Evolutionary conservation across 2,888 invertebrate species (phyloP).

Genomic region (Acanthoscelides obtectus): DNA sequence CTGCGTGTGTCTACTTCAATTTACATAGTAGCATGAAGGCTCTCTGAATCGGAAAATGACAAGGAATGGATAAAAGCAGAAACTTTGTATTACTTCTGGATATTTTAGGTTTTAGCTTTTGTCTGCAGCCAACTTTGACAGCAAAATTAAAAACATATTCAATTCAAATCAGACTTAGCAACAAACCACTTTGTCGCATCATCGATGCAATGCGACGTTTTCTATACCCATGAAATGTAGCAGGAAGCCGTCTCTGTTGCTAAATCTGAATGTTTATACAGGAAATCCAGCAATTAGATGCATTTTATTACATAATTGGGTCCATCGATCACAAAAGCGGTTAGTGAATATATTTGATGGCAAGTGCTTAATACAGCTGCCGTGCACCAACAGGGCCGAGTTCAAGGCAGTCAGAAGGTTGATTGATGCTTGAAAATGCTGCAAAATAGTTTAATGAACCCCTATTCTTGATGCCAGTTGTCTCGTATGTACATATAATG

Average conservation of each 20-base stretch:
- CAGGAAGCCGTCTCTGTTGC: background rate
- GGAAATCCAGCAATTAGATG: conserved; percentile 25
- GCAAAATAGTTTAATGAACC: background rate
- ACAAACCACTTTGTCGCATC: background rate
- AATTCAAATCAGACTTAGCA: too few species aligned
- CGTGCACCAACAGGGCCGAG: conserved; percentile 6
- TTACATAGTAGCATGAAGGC: too few species aligned
- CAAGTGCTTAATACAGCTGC: background rate
- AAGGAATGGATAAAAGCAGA: too few species aligned
- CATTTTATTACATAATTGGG: conserved; percentile 22
- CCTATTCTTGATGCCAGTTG: background rate
- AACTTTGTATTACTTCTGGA: too few species aligned
- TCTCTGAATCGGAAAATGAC: too few species aligned
- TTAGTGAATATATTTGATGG: conserved; percentile 15
- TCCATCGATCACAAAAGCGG: conserved; percentile 12
- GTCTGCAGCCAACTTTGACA: too few species aligned
- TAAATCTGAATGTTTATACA: conserved; percentile 12
- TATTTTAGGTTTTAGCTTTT: too few species aligned
- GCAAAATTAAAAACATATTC: too few species aligned
- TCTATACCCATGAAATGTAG: background rate
- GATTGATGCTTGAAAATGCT: background rate
- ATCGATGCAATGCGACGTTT: background rate
- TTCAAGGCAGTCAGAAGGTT: conserved; percentile 11
- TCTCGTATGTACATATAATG: background rate
- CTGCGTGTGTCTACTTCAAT: too few species aligned